Base-by-base conservation (phyloP, 1,140 invertebrate genomes). In the Onthophagus taurus region DNA sequence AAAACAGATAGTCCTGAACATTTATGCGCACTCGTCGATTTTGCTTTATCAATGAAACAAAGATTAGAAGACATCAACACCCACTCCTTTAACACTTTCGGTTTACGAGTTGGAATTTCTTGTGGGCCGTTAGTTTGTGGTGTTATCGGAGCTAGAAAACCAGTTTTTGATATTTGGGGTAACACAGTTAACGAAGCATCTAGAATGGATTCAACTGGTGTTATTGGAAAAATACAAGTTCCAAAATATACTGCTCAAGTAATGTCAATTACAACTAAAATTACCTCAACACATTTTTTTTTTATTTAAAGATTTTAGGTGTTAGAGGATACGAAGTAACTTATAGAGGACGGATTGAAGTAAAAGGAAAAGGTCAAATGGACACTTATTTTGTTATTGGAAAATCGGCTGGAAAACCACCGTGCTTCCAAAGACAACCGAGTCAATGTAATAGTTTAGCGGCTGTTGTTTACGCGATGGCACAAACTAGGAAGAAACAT, bases 141-240 rank as follows among this genome's bases (percentile, higher is more conserved):
- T 1, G 95, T 98, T 0, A 97, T 99, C 50, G 95, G 94, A 1
- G 93, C 92, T 0, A 77, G 91, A 18, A 97, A 98, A 60, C 95
- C 95, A 0, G 93, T 97, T 43, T 99, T 94, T 68, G 95, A 98
- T 60, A 95, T 98, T 49, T 98, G 94, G 93, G 95, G 94, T 0
- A 75, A 65, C 36, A 95, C 92, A 1, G 93, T 96, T 0, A 97
- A 97, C 66, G 86, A 94, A 57, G 91, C 93, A 3, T 93, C 89
- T 12, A 71, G 90, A 19, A 94, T 93, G 90, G 90, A 94, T 59
- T 86, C 82, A 2, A 93, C 89, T 0, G 90, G 90, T 1, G 76
- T 78, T 16, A 84, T 89, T 70, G 88, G 86, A 45, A 74, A 80
- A 16, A 89, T 94, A 45, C 89, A 93, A 74, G 87, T 92, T 13